phyloP scores from a whole-genome alignment of 2,888 invertebrate species.

The Lasius fuliginosus region DNA sequence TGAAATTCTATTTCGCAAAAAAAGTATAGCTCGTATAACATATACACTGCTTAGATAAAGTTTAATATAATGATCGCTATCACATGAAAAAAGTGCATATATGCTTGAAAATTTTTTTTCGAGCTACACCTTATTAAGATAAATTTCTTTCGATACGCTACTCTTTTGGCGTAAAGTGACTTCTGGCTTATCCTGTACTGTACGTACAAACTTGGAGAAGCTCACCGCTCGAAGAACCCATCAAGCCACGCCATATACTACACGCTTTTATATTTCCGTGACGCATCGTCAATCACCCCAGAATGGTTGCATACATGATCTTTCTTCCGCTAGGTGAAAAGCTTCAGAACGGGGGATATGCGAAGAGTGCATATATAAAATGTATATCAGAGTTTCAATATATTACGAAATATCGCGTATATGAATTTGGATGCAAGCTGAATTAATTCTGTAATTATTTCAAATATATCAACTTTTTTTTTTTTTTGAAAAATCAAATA shows the following conservation, averaged over 20 bases:
- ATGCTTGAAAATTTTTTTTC: background rate
- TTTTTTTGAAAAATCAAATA: background rate
- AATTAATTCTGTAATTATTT: background rate
- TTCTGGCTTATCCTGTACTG: slow-evolving; percentile 30
- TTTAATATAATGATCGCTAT: background rate
- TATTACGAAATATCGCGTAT: background rate
- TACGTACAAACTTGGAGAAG: background rate
- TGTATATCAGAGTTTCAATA: background rate
- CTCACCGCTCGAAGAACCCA: slow-evolving; percentile 6
- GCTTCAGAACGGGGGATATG: slow-evolving; percentile 15
- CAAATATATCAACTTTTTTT: background rate
- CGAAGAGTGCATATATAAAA: slow-evolving; percentile 1
- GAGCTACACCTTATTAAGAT: slow-evolving; percentile 10
- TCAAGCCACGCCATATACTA: slow-evolving; percentile 28
- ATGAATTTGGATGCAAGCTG: background rate
- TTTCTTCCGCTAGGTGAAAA: slow-evolving; percentile 38
- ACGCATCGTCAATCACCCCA: slow-evolving; percentile 43
- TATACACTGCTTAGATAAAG: too few species aligned
- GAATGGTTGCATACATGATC: slow-evolving; percentile 37
- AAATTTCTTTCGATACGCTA: slow-evolving; percentile 18
- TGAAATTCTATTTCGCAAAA: background rate
- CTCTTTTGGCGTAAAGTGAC: slow-evolving; percentile 7
- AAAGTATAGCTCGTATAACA: background rate
- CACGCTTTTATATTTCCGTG: slow-evolving; percentile 51
- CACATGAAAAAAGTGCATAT: background rate